phyloP scores from a whole-genome alignment of 2,888 invertebrate genomes.

The Mesoligia furuncula region DNA sequence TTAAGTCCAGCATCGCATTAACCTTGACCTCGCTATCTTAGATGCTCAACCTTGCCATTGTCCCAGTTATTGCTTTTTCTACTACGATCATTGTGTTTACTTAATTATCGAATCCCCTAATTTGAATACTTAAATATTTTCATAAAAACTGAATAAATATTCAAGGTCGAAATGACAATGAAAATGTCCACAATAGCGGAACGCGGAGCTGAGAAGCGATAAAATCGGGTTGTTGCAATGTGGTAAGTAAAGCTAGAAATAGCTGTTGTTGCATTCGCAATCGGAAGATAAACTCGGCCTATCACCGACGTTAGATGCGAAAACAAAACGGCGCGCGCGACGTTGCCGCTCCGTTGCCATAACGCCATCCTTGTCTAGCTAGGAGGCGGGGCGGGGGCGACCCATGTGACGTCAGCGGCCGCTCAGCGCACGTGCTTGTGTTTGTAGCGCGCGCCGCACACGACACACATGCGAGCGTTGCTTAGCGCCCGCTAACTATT shows the following conservation, averaged over 20 bases:
- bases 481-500: conserved; percentile 74
- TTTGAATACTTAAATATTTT: conserved; percentile 60
- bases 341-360: conserved; percentile 81
- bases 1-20: conserved; percentile 50
- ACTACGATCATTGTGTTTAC: conserved; percentile 41
- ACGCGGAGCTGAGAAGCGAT: conserved; percentile 73
- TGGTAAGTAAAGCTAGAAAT: conserved; percentile 81
- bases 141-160: conserved; percentile 55
- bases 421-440: conserved; percentile 88
- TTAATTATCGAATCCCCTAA: conserved; percentile 31
- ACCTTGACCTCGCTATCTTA: conserved; percentile 67
- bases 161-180: conserved; percentile 82
- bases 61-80: conserved; percentile 56
- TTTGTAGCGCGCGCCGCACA: conserved; percentile 84
- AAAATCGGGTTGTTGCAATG: conserved; percentile 78
- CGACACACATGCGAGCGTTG: conserved; percentile 82
- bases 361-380: conserved; percentile 76
- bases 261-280: conserved; percentile 87
- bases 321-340: conserved; percentile 86
- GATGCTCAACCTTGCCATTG: conserved; percentile 69
- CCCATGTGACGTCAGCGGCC: conserved; percentile 83
- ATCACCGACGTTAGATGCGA: conserved; percentile 85
- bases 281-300: conserved; percentile 88
- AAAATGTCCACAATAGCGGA: conserved; percentile 74
- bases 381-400: conserved; percentile 83